Conservation (phyloP, 2,888 invertebrate genomes). For the Ectemnius continuus region DNA sequence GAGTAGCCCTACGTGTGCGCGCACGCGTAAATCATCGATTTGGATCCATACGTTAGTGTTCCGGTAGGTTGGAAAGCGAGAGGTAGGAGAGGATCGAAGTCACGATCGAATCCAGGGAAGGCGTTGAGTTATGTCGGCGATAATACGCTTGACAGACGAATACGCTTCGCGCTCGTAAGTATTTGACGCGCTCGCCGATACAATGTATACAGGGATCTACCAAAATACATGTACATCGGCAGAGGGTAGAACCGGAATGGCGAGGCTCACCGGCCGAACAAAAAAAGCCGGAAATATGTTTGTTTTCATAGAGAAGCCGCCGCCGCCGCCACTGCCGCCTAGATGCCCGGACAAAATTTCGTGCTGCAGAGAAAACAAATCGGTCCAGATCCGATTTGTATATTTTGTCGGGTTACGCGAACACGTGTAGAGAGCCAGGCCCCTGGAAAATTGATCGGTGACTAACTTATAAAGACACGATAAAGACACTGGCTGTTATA, state of each 20-base stretch:
- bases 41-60: slow-evolving; percentile 36
- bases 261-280: slow-evolving; percentile 15
- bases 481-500: not conserved
- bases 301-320: slow-evolving; percentile 48
- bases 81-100: slow-evolving; percentile 1
- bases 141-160: slow-evolving; percentile 55
- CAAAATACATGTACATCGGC: slow-evolving; percentile 10
- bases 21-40: slow-evolving; percentile 42
- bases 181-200: slow-evolving; percentile 41
- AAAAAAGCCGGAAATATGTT: slow-evolving; percentile 57
- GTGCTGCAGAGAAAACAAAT: slow-evolving; percentile 63
- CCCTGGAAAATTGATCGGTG: slow-evolving; percentile 23
- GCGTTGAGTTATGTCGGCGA: slow-evolving; percentile 58
- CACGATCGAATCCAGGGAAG: slow-evolving; percentile 45
- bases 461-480: slow-evolving; percentile 39
- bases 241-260: slow-evolving; percentile 12
- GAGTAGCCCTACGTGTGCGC: not conserved
- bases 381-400: slow-evolving; percentile 61
- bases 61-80: slow-evolving; percentile 42
- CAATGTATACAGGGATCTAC: slow-evolving; percentile 2
- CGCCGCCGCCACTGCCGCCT: slow-evolving; percentile 42
- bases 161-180: slow-evolving; percentile 44
- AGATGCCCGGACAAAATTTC: slow-evolving; percentile 59
- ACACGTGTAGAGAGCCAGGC: slow-evolving; percentile 31
- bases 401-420: slow-evolving; percentile 58